phyloP scores from a whole-genome alignment of 2,113 vertebrate species.

The Uropsilus gracilis region DNA sequence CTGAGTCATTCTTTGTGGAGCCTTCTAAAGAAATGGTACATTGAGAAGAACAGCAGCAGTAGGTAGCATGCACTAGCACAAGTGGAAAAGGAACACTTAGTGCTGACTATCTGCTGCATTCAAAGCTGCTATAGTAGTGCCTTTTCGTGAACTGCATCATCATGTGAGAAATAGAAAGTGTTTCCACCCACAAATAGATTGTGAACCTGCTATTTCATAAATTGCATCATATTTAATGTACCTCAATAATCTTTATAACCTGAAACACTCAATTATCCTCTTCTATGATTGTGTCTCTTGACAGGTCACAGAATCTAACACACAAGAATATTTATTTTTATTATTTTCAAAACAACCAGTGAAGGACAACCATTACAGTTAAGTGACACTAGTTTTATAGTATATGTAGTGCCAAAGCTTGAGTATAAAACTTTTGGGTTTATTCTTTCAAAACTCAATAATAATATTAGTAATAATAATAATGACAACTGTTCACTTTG shows the following conservation, averaged over 20 bases:
- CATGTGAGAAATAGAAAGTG: not conserved
- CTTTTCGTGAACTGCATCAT: not conserved
- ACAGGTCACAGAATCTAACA: not conserved
- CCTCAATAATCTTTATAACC: not conserved
- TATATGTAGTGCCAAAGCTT: not conserved
- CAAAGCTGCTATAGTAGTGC: not conserved
- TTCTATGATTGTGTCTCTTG: not conserved
- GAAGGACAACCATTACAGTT: not conserved
- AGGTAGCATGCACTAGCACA: not conserved
- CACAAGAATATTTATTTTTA: not conserved
- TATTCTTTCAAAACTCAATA: not conserved
- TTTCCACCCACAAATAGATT: not conserved
- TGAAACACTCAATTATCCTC: not conserved
- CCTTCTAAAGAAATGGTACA: not conserved
- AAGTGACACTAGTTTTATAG: not conserved
- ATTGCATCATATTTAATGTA: not conserved
- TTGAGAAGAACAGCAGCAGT: not conserved
- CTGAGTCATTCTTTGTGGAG: conserved; percentile 39
- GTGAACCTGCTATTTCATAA: not conserved
- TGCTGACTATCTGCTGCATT: not conserved
- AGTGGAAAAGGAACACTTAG: not conserved
- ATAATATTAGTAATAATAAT: not conserved
- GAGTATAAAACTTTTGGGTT: not conserved
- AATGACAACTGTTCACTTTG: not conserved
- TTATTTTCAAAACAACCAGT: not conserved